Conservation (phyloP, 1,140 invertebrate genomes). For the Danaus plexippus region DNA sequence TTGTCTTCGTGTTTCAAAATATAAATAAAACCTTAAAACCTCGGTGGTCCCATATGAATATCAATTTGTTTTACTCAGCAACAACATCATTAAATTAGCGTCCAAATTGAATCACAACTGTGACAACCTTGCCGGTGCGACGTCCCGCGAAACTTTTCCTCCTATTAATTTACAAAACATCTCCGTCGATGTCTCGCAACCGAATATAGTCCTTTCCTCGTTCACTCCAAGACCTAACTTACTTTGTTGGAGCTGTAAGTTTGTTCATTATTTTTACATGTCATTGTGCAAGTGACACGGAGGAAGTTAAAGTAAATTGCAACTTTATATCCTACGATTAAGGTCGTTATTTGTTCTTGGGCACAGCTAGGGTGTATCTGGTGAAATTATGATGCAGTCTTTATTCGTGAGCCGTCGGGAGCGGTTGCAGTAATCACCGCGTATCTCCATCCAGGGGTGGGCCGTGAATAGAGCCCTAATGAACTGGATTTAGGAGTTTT, state of each 20-base stretch:
- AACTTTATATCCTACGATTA: slow-evolving; percentile 42
- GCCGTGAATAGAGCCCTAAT: slow-evolving; percentile 70
- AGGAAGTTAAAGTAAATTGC: slow-evolving; percentile 29
- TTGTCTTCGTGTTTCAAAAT: slow-evolving; percentile 37
- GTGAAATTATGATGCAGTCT: slow-evolving; percentile 72
- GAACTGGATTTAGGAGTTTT: slow-evolving; percentile 72
- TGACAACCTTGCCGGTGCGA: slow-evolving; percentile 65
- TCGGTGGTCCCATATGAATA: slow-evolving; percentile 67
- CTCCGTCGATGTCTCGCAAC: slow-evolving; percentile 31
- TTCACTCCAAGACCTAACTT: slow-evolving; percentile 44
- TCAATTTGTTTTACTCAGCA: slow-evolving; percentile 65
- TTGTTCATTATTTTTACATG: slow-evolving; percentile 72
- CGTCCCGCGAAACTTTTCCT: slow-evolving; percentile 68
- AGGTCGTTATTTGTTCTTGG: slow-evolving; percentile 44
- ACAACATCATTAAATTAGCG: slow-evolving; percentile 70
- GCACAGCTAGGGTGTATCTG: slow-evolving; percentile 56
- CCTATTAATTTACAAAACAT: slow-evolving; percentile 71
- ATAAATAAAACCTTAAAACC: slow-evolving; percentile 51
- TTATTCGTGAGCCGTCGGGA: slow-evolving; percentile 72
- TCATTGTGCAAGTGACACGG: slow-evolving; percentile 68
- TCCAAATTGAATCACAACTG: slow-evolving; percentile 71
- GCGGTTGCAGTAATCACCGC: slow-evolving; percentile 72
- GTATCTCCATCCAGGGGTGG: slow-evolving; percentile 70
- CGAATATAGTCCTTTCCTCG: slow-evolving; percentile 40
- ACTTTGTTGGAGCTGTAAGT: slow-evolving; percentile 43